phyloP scores from a whole-genome alignment of 2,888 invertebrate genomes.

The Apocheima hispidaria region DNA sequence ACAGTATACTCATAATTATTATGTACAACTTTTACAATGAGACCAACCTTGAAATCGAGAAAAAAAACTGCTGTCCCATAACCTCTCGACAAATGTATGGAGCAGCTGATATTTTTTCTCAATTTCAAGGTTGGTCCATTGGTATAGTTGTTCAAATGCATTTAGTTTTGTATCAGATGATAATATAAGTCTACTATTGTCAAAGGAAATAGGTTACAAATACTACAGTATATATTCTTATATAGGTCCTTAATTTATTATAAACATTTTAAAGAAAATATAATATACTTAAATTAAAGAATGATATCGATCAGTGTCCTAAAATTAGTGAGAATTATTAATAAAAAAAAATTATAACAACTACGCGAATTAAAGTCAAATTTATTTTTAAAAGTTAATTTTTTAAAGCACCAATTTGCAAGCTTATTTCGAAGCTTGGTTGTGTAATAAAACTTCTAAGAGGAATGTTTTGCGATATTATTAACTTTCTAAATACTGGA shows the following conservation, averaged over 20 bases:
- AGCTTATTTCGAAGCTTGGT: neutral
- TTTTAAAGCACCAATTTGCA: constrained; percentile 8
- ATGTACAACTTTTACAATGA: no score
- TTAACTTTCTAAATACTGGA: neutral
- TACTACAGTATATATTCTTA: neutral
- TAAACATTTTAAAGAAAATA: neutral
- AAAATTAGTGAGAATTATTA: neutral
- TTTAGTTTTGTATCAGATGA: neutral
- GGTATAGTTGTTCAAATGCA: no score
- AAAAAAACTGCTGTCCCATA: no score
- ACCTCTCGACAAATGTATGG: no score
- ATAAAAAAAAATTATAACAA: neutral
- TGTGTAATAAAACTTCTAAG: neutral
- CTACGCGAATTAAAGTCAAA: neutral
- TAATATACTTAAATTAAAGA: neutral
- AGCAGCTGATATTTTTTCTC: no score
- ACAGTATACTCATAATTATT: no score
- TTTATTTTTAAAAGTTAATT: neutral
- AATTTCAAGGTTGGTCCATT: no score
- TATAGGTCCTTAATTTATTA: no score
- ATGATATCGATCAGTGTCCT: neutral
- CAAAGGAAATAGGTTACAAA: neutral
- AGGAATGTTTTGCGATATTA: no score
- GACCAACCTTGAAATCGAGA: no score
- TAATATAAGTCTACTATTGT: neutral